Conservation (phyloP, 2,888 invertebrate species). For the Adela reaumurella region DNA sequence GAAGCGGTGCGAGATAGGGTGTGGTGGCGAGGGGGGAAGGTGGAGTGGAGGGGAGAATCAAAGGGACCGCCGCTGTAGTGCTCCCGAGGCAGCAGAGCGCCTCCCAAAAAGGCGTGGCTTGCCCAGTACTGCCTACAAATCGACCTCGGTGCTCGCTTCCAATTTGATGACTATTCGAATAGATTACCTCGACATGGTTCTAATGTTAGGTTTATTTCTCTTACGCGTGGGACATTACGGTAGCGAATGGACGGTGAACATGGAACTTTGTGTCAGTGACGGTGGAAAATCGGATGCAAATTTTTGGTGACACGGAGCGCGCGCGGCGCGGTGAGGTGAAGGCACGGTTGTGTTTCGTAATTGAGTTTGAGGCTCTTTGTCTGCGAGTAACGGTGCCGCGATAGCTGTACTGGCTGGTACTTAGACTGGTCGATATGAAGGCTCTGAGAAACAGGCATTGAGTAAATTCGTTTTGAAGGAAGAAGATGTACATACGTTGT, state of each 20-base stretch:
- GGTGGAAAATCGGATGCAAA: conserved; percentile 29
- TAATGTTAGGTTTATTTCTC: too few relatives aligned
- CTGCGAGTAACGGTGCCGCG: conserved; percentile 8
- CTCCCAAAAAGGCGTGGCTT: conserved; percentile 49
- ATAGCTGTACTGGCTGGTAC: background rate
- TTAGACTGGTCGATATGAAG: too few relatives aligned
- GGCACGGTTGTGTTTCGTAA: conserved; percentile 49
- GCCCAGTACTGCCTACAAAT: conserved; percentile 45
- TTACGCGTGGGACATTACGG: too few relatives aligned
- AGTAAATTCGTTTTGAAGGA: too few relatives aligned
- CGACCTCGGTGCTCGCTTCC: conserved; percentile 14
- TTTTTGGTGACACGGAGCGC: conserved; percentile 46
- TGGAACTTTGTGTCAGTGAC: conserved; percentile 22
- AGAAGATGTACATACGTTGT: too few relatives aligned
- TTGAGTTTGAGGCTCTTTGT: conserved; percentile 34
- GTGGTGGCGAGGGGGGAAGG: conserved; percentile 27
- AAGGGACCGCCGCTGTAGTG: conserved; percentile 44
- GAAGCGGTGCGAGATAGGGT: conserved; percentile 29
- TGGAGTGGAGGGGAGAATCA: conserved; percentile 27
- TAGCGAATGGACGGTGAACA: too few relatives aligned
- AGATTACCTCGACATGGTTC: conserved; percentile 21
- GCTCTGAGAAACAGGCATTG: background rate
- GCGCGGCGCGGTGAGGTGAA: conserved; percentile 32
- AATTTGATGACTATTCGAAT: background rate
- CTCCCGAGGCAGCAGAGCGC: conserved; percentile 47